Conservation (phyloP, 2,113 vertebrate species). For the Bos javanicus region DNA sequence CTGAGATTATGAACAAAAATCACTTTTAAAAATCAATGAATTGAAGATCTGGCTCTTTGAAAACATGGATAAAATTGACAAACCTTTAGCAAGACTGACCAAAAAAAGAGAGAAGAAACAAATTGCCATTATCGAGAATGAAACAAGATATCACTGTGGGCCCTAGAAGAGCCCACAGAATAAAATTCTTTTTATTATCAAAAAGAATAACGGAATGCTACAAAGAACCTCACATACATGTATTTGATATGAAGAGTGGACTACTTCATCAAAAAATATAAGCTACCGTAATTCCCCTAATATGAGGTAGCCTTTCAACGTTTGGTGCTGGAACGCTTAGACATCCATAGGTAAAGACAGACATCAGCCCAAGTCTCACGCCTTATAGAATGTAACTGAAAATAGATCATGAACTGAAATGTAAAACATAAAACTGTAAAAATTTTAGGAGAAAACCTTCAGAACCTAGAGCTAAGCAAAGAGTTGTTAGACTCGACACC, state of each 20-base stretch:
- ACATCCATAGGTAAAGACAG: not conserved
- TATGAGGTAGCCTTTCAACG: not conserved
- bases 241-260: not conserved
- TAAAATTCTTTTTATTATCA: too few relatives aligned
- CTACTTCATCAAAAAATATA: not conserved
- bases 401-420: not conserved
- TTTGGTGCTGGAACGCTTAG: too few relatives aligned
- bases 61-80: not conserved
- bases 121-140: not conserved
- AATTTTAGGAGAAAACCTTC: not conserved
- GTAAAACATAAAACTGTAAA: not conserved
- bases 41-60: not conserved
- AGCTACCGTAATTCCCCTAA: not conserved
- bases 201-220: too few relatives aligned
- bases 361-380: not conserved
- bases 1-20: not conserved
- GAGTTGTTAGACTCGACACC: not conserved
- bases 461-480: not conserved
- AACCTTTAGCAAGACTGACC: not conserved
- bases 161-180: not conserved
- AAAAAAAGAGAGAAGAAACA: not conserved
- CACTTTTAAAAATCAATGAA: not conserved
- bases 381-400: not conserved
- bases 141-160: not conserved
- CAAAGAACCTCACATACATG: too few relatives aligned